Evolutionary conservation across 2,113 vertebrate species (phyloP).

Genomic region (Syrrhaptes paradoxus): DNA sequence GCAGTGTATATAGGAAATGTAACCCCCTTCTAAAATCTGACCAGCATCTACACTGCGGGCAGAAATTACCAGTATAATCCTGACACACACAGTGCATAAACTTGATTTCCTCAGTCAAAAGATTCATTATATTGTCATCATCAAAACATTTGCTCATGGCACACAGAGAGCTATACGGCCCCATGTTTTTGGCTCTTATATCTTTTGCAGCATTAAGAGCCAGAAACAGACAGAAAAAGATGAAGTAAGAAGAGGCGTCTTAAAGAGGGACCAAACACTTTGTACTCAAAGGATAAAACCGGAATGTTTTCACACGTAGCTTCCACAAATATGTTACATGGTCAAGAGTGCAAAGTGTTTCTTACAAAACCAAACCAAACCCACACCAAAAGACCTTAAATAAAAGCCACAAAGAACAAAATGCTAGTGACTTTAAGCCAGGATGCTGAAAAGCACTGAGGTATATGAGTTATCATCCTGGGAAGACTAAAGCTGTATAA

Average conservation of each 20-base stretch:
- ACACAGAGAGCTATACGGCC: neutral
- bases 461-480: neutral
- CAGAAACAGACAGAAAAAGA: neutral
- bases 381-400: neutral
- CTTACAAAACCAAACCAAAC: neutral
- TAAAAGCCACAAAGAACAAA: neutral
- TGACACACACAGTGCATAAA: neutral
- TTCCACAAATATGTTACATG: neutral
- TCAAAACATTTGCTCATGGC: neutral
- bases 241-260: neutral
- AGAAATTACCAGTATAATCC: neutral
- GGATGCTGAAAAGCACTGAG: neutral
- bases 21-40: neutral
- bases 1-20: neutral
- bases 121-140: neutral
- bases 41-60: neutral
- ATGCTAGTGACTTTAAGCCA: neutral
- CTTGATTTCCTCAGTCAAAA: neutral
- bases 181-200: neutral
- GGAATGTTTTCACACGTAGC: neutral
- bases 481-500: neutral
- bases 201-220: neutral
- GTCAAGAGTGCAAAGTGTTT: neutral
- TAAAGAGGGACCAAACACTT: neutral
- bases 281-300: neutral